Conservation (phyloP, 2,797 vertebrate species). For the Monodelphis domestica region DNA sequence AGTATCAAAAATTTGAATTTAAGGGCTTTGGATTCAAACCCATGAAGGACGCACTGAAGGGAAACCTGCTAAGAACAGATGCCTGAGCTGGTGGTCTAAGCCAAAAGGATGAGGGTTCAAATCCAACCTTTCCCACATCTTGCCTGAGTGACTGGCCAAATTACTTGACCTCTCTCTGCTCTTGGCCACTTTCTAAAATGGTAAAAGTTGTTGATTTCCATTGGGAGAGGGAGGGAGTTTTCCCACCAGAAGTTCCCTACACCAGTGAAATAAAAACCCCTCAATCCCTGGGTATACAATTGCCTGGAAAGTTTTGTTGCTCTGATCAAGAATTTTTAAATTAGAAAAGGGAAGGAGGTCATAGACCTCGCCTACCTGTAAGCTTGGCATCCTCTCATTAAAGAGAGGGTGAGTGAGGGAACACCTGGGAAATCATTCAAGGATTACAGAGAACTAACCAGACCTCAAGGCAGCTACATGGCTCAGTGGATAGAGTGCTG, state of each 20-base stretch:
- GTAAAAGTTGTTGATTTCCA: background rate
- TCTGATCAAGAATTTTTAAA: background rate
- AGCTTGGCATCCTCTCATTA: background rate
- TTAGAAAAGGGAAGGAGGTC: background rate
- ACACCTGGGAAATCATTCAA: background rate
- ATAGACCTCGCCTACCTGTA: background rate
- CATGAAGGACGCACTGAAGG: background rate
- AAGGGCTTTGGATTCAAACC: background rate
- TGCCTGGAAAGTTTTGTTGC: background rate
- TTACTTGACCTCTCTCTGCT: background rate
- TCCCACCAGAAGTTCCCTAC: background rate
- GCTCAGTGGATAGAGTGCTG: no score
- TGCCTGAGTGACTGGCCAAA: background rate
- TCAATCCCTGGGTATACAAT: background rate
- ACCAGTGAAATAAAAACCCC: no score
- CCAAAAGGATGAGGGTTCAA: background rate
- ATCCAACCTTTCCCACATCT: background rate
- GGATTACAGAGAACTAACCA: background rate
- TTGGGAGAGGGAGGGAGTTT: background rate
- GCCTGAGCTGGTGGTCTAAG: background rate
- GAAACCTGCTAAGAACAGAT: background rate
- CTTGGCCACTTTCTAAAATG: background rate
- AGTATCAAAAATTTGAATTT: background rate
- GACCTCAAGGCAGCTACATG: background rate
- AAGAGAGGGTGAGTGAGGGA: background rate